Conservation (phyloP, 1,140 invertebrate species). For the Drosophila ogumai region DNA sequence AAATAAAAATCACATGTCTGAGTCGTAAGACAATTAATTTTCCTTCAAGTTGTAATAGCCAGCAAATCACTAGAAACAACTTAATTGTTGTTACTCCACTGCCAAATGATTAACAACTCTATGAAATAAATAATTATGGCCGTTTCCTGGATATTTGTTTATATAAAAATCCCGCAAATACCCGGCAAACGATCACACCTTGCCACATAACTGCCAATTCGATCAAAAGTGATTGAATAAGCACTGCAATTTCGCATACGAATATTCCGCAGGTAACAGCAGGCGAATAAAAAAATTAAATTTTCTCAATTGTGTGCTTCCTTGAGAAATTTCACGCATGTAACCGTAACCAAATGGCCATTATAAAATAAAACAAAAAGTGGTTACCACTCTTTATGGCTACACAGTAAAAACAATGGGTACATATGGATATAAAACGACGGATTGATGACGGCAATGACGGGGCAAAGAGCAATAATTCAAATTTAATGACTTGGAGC, state of each 20-base stretch:
- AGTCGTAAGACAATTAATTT: constrained; percentile 1
- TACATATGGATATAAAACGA: neutral
- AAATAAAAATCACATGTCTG: neutral
- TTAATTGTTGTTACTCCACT: constrained; percentile 5
- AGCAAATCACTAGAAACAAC: constrained; percentile 8
- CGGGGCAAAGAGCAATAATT: constrained; percentile 57
- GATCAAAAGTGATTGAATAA: constrained; percentile 50
- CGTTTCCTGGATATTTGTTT: constrained; percentile 18
- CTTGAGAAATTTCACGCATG: constrained; percentile 76
- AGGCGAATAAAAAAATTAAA: constrained; percentile 8
- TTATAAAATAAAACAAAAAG: constrained; percentile 27
- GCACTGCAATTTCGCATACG: constrained; percentile 37
- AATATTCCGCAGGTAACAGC: constrained; percentile 23
- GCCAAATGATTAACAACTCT: constrained; percentile 7
- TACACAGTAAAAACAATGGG: constrained; percentile 19
- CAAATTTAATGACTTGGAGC: constrained; percentile 62
- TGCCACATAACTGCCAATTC: constrained; percentile 36
- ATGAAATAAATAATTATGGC: constrained; percentile 5
- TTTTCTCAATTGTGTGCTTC: constrained; percentile 65
- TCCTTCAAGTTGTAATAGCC: neutral
- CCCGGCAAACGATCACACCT: constrained; percentile 19
- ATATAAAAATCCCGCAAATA: constrained; percentile 3
- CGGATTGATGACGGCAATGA: constrained; percentile 37
- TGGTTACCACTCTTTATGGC: constrained; percentile 31
- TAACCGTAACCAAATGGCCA: constrained; percentile 54